Conservation (phyloP, 2,888 invertebrate species). For the Tipula unca region DNA sequence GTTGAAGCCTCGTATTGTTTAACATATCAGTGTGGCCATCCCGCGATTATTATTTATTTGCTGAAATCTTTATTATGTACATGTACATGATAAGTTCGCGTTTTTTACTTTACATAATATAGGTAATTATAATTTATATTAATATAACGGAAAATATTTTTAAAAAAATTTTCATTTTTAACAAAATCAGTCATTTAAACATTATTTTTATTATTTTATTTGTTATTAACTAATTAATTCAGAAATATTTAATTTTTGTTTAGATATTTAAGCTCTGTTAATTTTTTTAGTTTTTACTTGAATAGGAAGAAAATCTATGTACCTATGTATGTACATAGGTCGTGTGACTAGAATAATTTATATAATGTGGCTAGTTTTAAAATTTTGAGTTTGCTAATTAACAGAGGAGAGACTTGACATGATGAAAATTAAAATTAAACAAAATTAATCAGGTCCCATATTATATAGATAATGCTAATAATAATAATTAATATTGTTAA, state of each 20-base stretch:
- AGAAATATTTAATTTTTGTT: background rate
- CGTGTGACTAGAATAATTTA: background rate
- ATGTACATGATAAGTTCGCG: background rate
- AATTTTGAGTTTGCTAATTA: background rate
- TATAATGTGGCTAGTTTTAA: background rate
- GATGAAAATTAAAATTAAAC: background rate
- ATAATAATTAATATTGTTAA: background rate
- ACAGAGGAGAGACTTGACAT: background rate
- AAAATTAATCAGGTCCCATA: background rate
- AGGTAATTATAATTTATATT: background rate
- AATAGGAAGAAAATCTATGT: background rate
- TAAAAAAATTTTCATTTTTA: background rate
- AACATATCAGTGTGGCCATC: background rate
- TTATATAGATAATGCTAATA: background rate
- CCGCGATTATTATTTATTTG: background rate
- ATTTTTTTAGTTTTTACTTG: background rate
- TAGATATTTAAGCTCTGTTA: background rate
- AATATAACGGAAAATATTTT: background rate
- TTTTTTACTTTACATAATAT: background rate
- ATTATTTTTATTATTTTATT: background rate
- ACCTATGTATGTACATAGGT: background rate
- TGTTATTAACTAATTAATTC: background rate
- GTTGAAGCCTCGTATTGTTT: background rate
- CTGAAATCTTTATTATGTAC: background rate
- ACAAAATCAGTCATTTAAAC: slow-evolving; percentile 8